Conservation (phyloP, 2,797 vertebrate genomes). For the Gorsachius magnificus region DNA sequence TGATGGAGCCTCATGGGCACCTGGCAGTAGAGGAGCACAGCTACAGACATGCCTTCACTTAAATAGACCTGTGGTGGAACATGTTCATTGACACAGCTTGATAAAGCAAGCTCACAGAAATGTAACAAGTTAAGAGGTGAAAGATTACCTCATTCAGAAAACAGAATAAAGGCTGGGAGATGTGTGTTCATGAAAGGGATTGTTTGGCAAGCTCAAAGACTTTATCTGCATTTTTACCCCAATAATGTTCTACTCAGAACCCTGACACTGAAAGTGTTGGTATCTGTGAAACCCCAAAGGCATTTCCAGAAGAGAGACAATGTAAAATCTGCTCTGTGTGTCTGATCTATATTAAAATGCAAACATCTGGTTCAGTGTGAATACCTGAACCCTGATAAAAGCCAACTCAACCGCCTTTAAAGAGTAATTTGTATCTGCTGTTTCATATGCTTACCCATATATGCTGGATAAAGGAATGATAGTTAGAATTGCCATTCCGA, state of each 20-base stretch:
- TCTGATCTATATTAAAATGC: background rate
- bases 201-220: background rate
- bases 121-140: background rate
- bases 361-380: background rate
- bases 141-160: background rate
- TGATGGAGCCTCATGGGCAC: background rate
- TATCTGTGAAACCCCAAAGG: background rate
- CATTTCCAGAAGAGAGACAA: background rate
- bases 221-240: background rate
- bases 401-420: background rate
- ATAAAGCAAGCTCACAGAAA: accelerated
- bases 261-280: background rate
- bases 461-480: background rate
- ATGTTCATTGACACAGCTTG: background rate
- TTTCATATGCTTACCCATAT: background rate
- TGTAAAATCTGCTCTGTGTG: background rate
- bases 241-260: background rate
- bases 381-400: background rate
- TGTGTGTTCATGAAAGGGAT: background rate
- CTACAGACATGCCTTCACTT: background rate
- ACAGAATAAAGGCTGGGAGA: background rate
- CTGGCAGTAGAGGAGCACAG: background rate
- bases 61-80: background rate
- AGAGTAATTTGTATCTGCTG: background rate
- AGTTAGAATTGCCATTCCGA: background rate